phyloP scores from a whole-genome alignment of 2,888 invertebrate genomes.

The Tenodera sinensis region DNA sequence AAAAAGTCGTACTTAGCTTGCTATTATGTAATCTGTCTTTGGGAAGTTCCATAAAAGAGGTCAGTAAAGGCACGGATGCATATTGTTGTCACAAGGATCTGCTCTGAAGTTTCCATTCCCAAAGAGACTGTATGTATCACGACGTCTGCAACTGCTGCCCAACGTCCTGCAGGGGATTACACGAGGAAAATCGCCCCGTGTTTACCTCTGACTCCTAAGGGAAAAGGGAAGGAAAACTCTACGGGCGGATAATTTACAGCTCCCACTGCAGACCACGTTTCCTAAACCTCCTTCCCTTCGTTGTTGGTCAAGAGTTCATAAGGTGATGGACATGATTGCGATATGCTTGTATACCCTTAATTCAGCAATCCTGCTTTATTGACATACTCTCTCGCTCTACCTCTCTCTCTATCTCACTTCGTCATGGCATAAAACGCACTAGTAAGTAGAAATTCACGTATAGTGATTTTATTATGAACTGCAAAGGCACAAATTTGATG shows the following conservation, averaged over 20 bases:
- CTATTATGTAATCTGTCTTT: too few relatives aligned
- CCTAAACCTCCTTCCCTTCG: not conserved
- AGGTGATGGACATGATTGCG: not conserved
- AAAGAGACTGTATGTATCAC: not conserved
- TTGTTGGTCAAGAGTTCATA: not conserved
- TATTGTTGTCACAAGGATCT: not conserved
- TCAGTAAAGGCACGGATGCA: not conserved
- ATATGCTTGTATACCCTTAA: not conserved
- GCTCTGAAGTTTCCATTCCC: not conserved
- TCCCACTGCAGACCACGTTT: not conserved
- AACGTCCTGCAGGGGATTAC: not conserved
- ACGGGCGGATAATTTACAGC: not conserved
- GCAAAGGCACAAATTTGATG: too few relatives aligned
- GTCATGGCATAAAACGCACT: too few relatives aligned
- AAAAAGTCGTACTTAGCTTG: too few relatives aligned
- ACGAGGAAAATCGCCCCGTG: not conserved
- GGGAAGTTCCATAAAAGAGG: too few relatives aligned
- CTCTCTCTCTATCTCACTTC: too few relatives aligned
- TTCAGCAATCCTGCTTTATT: not conserved
- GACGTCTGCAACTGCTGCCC: not conserved
- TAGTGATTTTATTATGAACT: too few relatives aligned
- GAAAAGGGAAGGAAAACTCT: not conserved
- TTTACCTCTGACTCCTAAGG: not conserved
- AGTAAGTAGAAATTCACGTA: too few relatives aligned
- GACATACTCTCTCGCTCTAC: too few relatives aligned